These are phyloP conservation scores for Limnephilus marmoratus DNA, from an alignment of 2,888 invertebrate species.

Conservation along the genomic window DNA sequence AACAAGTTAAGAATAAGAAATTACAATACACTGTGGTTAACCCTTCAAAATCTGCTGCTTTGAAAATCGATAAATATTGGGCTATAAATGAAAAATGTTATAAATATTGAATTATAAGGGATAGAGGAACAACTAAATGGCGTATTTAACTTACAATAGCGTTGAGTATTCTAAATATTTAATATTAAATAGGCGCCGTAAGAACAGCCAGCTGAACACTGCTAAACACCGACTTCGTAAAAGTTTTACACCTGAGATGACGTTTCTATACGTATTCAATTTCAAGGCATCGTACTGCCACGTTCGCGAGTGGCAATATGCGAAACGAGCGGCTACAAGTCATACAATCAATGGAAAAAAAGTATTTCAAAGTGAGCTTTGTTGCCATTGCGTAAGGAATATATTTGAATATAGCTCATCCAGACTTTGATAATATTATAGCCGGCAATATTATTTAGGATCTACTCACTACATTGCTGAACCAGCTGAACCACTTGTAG, in stretches of 20 bases:
- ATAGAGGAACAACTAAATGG: not conserved
- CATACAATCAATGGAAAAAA: not conserved
- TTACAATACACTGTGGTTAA: not conserved
- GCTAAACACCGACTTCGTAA: conserved; percentile 12
- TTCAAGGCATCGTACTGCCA: conserved; percentile 68
- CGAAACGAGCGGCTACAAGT: not conserved
- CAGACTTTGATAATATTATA: too few relatives aligned
- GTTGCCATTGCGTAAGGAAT: too few relatives aligned
- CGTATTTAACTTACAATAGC: conserved; percentile 13
- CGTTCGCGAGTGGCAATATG: conserved; percentile 29
- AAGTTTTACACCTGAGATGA: conserved; percentile 72
- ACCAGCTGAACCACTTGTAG: too few relatives aligned
- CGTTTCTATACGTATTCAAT: conserved; percentile 76
- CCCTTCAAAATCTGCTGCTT: not conserved
- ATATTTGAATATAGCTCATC: too few relatives aligned
- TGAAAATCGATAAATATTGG: not conserved
- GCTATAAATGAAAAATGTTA: not conserved
- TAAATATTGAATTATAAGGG: not conserved
- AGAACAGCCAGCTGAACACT: not conserved
- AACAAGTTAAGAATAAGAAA: conserved; percentile 59
- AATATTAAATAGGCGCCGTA: not conserved
- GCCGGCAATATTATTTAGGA: too few relatives aligned
- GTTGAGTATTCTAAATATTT: not conserved
- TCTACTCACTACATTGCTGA: too few relatives aligned
- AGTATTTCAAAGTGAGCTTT: not conserved